Evolutionary conservation across 2,797 vertebrate species (phyloP).

Genomic region (Agapornis canus): DNA sequence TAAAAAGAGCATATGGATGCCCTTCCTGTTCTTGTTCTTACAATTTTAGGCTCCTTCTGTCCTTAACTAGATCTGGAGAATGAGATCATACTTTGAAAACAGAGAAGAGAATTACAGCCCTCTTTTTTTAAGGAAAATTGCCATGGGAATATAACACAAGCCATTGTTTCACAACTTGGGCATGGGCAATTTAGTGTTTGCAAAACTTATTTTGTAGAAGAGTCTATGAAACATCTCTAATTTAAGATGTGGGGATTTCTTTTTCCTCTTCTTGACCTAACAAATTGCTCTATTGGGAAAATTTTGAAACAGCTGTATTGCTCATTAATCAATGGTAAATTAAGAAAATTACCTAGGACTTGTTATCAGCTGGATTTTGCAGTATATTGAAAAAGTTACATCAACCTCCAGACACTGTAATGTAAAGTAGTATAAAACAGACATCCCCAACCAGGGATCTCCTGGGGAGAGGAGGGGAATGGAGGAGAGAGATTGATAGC

Average conservation of each 20-base stretch:
- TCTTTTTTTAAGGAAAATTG: conserved; percentile 29
- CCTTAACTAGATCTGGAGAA: conserved; percentile 10
- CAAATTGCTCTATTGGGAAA: conserved; percentile 36
- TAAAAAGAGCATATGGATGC: not conserved
- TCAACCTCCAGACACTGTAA: conserved; percentile 15
- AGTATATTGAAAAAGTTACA: conserved; percentile 42
- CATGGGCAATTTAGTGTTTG: not conserved
- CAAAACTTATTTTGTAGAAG: not conserved
- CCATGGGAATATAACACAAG: conserved; percentile 30
- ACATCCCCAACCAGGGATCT: not conserved
- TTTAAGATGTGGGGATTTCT: not conserved
- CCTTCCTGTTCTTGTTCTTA: not conserved
- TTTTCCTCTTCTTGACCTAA: conserved; percentile 43
- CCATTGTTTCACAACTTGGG: not conserved
- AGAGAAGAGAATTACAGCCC: conserved; percentile 25
- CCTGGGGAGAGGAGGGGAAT: not conserved
- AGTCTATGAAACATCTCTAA: conserved; percentile 28
- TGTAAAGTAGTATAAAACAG: not conserved
- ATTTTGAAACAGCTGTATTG: conserved; percentile 68
- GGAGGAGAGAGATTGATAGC: not conserved
- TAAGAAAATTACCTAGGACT: conserved; percentile 45
- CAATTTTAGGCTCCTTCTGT: conserved; percentile 2
- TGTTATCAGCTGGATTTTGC: conserved; percentile 36
- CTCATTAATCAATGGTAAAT: conserved; percentile 67
- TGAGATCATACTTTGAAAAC: conserved; percentile 57